phyloP scores from a whole-genome alignment of 2,113 vertebrate species.

The Orthonyx spaldingii region DNA sequence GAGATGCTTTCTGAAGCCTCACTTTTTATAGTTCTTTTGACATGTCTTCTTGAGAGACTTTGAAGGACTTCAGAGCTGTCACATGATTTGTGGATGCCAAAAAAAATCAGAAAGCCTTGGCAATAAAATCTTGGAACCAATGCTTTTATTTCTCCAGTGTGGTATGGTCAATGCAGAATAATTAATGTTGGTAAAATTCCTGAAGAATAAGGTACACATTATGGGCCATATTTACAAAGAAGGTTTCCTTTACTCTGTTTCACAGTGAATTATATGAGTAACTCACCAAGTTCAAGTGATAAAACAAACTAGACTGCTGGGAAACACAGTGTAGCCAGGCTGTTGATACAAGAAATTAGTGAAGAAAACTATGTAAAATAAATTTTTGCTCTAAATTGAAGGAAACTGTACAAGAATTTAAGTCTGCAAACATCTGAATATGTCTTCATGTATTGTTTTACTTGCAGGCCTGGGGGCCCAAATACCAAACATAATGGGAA shows the following conservation, averaged over 20 bases:
- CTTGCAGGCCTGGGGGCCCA: background rate
- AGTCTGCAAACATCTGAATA: background rate
- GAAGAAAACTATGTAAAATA: background rate
- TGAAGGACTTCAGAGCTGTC: background rate
- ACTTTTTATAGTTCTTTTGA: slow-evolving; percentile 18
- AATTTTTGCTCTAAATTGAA: background rate
- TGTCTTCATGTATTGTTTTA: slow-evolving; percentile 21
- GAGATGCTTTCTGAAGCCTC: background rate
- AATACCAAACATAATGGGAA: slow-evolving; percentile 36
- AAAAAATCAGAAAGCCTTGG: slow-evolving; percentile 6
- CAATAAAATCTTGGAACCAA: background rate
- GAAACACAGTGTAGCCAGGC: background rate
- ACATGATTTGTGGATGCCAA: background rate
- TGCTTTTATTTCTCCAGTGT: slow-evolving; percentile 15
- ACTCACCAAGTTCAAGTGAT: background rate
- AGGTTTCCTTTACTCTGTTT: background rate
- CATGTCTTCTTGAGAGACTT: background rate
- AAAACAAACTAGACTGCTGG: background rate
- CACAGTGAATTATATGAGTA: background rate
- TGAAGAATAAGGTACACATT: background rate
- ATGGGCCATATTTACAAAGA: background rate
- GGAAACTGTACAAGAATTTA: background rate
- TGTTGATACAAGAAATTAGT: background rate
- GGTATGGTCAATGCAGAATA: background rate
- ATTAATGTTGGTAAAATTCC: background rate